Evolutionary conservation across 2,113 vertebrate genomes (phyloP), one percentile per base, ranked within the genome.

Genomic region (Ploceus nigricollis): DNA sequence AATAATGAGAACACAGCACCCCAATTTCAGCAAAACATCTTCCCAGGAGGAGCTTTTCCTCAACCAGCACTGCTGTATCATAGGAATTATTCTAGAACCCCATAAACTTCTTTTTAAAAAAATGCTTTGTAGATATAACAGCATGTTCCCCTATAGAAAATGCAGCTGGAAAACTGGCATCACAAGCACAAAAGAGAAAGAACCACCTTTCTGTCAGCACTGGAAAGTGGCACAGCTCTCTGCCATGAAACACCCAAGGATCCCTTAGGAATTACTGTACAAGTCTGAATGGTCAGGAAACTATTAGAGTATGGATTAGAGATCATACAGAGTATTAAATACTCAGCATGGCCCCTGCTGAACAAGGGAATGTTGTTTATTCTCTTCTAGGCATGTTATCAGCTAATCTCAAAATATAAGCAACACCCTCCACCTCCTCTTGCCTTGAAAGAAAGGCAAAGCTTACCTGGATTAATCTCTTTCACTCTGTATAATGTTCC

Each of bases 261-360:
- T 44, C 37, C 56, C 33, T 60, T 1, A 33, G 42, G 13, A 91
- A n/a, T 42, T 39, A 39, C 19, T 60, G 13, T 23, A 2, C 10
- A 45, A 15, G 1, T 28, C 27, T 20, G 33, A 77, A 69, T 10
- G 15, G 15, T 12, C 30, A 70, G 19, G 15, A 22, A 21, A 22
- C 6, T 5, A 3, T 5, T 15, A 12, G 0, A 48, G 0, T 16
- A 21, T 27, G 14, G 30, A 57, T 21, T 30, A 65, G 82, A 76
- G 61, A 66, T 7, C 14, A 20, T 10, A 13, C 2, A n/a, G 60
- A 42, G 31, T 9, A 21, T 39, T 6, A 56, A 63, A 51, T 8
- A 17, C 10, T 47, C 65, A 51, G 21, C 4, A 2, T 23, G 48
- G 61, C n/a, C 57, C 31, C 28, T 53, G 17, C 61, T 85, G 48